These are phyloP conservation scores for Clarias laeviceps DNA, from an alignment of 2,797 vertebrate species.

Conservation along the genomic window DNA sequence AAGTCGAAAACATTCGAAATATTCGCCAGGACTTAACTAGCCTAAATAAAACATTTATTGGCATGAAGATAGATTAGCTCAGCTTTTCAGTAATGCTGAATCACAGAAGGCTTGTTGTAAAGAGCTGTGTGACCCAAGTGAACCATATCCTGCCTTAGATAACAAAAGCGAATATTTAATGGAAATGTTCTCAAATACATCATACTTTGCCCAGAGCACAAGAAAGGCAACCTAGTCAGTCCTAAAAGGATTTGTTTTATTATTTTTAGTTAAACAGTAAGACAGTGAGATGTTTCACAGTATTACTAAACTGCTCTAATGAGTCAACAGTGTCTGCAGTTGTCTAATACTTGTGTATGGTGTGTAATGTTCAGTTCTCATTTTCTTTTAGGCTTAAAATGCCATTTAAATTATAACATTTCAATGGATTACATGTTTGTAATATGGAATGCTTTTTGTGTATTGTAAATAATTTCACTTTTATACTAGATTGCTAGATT, in stretches of 20 bases:
- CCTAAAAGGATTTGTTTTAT: slow-evolving; percentile 39
- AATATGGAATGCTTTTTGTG: neutral
- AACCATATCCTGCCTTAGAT: slow-evolving; percentile 36
- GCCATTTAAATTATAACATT: neutral
- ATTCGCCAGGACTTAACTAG: neutral
- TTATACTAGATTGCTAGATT: too few species aligned
- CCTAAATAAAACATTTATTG: neutral
- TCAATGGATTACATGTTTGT: neutral
- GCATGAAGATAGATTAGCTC: slow-evolving; percentile 12
- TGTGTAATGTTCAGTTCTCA: neutral
- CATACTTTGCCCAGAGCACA: slow-evolving; percentile 26
- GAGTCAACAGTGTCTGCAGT: neutral
- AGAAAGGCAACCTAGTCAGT: slow-evolving; percentile 51
- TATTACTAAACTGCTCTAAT: slow-evolving; percentile 41
- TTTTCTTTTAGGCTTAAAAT: slow-evolving; percentile 3
- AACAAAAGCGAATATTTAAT: slow-evolving; percentile 41
- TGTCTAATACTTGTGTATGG: neutral
- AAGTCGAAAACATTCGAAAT: too few species aligned
- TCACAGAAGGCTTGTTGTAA: slow-evolving; percentile 14
- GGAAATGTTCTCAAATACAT: slow-evolving; percentile 46
- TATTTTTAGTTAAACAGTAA: slow-evolving; percentile 31
- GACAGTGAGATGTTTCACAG: slow-evolving; percentile 50
- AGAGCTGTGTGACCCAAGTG: neutral
- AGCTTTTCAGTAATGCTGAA: slow-evolving; percentile 12
- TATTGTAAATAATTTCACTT: neutral